Conservation (phyloP, 2,113 vertebrate genomes). For the Amia ocellicauda region DNA sequence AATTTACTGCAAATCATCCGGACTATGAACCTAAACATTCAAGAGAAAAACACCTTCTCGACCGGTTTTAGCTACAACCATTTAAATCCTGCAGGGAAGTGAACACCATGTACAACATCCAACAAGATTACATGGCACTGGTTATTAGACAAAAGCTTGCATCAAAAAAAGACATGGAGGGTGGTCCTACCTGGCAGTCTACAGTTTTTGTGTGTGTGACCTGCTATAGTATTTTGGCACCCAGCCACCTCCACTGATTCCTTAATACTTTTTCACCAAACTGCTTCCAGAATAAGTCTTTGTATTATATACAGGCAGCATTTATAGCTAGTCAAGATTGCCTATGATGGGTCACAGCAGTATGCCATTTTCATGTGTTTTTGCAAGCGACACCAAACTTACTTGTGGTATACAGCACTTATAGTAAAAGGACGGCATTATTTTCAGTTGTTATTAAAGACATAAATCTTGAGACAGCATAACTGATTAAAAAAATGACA, state of each 20-base stretch:
- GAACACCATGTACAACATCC: not conserved
- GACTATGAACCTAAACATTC: too few relatives aligned
- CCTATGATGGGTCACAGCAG: slow-evolving; percentile 10
- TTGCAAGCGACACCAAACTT: slow-evolving; percentile 6
- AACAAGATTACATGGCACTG: not conserved
- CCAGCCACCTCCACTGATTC: slow-evolving; percentile 8
- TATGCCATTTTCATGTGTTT: slow-evolving; percentile 15
- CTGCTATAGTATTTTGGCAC: slow-evolving; percentile 12
- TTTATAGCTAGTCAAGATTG: slow-evolving; percentile 17
- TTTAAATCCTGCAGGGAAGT: not conserved
- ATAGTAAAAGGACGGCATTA: slow-evolving; percentile 23
- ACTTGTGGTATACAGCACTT: slow-evolving; percentile 4
- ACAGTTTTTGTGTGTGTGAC: slow-evolving; percentile 9
- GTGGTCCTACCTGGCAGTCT: slow-evolving; percentile 20
- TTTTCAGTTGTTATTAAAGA: slow-evolving; percentile 35
- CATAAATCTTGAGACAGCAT: slow-evolving; percentile 29
- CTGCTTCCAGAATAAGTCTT: slow-evolving; percentile 7
- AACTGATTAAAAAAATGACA: slow-evolving; percentile 30
- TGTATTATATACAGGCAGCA: slow-evolving; percentile 11
- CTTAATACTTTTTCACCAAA: slow-evolving; percentile 10
- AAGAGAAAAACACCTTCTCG: not conserved
- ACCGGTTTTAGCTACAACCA: not conserved
- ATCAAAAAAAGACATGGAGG: not conserved
- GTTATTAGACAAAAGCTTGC: not conserved
- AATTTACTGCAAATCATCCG: too few relatives aligned